Conservation (phyloP, 64 coral and sea anemone species). For the Actinia tenebrosa region DNA sequence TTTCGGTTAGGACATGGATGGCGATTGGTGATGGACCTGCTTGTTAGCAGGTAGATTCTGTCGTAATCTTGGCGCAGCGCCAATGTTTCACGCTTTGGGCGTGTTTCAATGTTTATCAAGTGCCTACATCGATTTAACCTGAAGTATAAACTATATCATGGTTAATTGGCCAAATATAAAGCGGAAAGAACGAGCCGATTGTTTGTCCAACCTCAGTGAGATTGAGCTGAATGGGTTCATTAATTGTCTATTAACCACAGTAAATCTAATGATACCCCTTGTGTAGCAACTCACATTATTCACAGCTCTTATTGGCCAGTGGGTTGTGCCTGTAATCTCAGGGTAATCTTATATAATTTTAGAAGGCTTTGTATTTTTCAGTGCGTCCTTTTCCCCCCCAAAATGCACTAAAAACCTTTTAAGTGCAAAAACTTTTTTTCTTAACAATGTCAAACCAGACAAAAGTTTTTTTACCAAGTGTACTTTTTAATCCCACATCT, state of each 20-base stretch:
- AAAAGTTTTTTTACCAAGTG: no score
- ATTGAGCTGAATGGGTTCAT: slow-evolving; percentile 8
- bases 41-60: slow-evolving; percentile 1
- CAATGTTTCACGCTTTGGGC: slow-evolving; percentile 12
- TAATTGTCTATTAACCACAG: slow-evolving; percentile 24
- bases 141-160: slow-evolving; percentile 17
- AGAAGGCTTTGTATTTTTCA: not conserved
- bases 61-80: slow-evolving; percentile 20
- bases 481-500: not conserved
- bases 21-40: not conserved
- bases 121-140: slow-evolving; percentile 5
- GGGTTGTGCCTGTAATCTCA: not conserved
- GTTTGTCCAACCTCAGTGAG: slow-evolving; percentile 6
- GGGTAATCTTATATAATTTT: not conserved
- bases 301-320: slow-evolving; percentile 1
- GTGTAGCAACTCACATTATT: not conserved
- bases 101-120: slow-evolving; percentile 10
- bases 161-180: slow-evolving; percentile 17
- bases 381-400: no score
- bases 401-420: not conserved
- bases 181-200: not conserved
- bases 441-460: no score
- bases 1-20: not conserved
- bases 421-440: no score
- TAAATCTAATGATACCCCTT: slow-evolving; percentile 17